Evolutionary conservation across 2,113 vertebrate genomes (phyloP).

Genomic region (Ciconia boyciana): DNA sequence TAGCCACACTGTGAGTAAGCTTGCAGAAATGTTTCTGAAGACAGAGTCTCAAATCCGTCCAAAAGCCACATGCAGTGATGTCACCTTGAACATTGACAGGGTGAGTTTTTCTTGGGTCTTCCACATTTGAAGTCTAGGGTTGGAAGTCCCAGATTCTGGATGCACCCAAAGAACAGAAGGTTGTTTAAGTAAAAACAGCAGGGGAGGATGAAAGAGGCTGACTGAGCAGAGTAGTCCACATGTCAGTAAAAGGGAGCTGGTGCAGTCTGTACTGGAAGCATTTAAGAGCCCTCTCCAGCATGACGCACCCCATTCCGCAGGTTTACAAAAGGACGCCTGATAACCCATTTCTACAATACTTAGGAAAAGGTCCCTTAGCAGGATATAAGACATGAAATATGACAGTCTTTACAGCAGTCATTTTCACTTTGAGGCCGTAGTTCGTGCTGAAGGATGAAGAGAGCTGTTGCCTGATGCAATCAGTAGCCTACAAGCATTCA

Average conservation of each 20-base stretch:
- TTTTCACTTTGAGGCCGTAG: neutral
- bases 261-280: neutral
- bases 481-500: neutral
- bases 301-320: fast-evolving
- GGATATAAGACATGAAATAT: neutral
- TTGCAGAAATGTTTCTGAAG: constrained; percentile 37
- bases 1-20: neutral
- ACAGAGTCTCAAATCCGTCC: neutral
- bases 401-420: neutral
- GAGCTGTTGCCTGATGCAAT: neutral
- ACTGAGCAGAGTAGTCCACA: neutral
- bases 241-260: neutral
- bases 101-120: neutral
- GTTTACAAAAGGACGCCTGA: neutral
- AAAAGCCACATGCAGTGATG: constrained; percentile 31
- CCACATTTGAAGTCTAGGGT: neutral
- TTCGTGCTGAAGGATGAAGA: neutral
- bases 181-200: neutral
- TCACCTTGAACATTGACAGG: constrained; percentile 27
- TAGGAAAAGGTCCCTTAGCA: neutral
- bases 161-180: neutral
- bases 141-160: neutral
- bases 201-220: neutral
- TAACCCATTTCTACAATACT: neutral
- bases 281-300: neutral